Evolutionary conservation across 2,888 invertebrate species (phyloP).

Genomic region (Campaea margaritaria): DNA sequence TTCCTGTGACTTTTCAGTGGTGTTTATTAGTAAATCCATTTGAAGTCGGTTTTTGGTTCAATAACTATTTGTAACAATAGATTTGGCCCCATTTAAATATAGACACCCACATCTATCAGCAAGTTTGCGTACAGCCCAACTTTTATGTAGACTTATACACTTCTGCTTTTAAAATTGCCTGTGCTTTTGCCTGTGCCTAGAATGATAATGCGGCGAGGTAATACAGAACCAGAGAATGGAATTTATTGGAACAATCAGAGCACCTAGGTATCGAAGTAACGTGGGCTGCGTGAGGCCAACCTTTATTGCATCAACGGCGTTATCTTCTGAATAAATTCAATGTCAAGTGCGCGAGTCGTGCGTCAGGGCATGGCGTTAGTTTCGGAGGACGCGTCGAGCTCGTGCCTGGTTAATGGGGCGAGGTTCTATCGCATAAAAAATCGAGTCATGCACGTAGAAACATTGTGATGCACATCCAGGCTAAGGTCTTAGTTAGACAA

Average conservation of each 20-base stretch:
- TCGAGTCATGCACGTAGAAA: conserved; percentile 64
- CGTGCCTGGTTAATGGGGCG: conserved; percentile 56
- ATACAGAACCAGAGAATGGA: background rate
- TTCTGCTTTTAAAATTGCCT: too few relatives aligned
- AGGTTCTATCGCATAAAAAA: conserved; percentile 65
- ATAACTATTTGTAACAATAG: too few relatives aligned
- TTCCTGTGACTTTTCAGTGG: too few relatives aligned
- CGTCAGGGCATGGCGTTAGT: conserved; percentile 39
- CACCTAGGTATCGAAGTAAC: background rate
- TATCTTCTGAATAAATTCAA: conserved; percentile 55
- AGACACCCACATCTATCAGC: too few relatives aligned
- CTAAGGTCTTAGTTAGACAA: conserved; percentile 60
- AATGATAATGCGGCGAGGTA: background rate
- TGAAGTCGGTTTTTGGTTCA: too few relatives aligned
- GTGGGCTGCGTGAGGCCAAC: conserved; percentile 28
- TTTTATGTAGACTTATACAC: too few relatives aligned
- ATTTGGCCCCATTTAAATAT: too few relatives aligned
- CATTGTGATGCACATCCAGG: conserved; percentile 68
- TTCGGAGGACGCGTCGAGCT: conserved; percentile 53
- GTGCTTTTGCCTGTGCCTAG: too few relatives aligned
- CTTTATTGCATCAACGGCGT: conserved; percentile 43
- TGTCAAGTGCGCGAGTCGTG: conserved; percentile 55
- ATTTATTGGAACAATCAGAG: conserved; percentile 6
- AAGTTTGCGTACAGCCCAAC: too few relatives aligned
- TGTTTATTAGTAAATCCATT: too few relatives aligned